Conservation (phyloP, 2,113 vertebrate genomes). For the Anoura caudifer region DNA sequence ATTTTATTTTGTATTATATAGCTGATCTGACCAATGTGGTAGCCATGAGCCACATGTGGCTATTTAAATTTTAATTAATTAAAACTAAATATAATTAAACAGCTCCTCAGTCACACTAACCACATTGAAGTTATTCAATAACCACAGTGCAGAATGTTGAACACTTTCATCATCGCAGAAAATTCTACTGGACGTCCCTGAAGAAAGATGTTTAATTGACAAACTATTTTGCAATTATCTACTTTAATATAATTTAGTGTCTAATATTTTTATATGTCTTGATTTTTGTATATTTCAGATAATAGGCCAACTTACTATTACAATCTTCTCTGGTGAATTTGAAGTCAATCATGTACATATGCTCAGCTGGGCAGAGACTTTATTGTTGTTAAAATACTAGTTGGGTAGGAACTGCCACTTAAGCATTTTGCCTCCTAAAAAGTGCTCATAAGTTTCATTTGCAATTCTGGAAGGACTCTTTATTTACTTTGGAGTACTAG, state of each 20-base stretch:
- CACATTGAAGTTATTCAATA: neutral
- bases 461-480: neutral
- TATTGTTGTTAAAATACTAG: neutral
- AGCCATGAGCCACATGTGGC: neutral
- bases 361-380: neutral
- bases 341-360: neutral
- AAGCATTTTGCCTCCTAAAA: neutral
- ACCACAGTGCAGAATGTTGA: neutral
- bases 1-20: neutral
- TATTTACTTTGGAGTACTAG: neutral
- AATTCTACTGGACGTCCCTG: neutral
- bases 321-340: neutral
- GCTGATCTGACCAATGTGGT: neutral
- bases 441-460: neutral
- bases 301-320: neutral
- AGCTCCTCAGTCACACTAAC: neutral
- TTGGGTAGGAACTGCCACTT: neutral
- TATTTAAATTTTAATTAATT: slow-evolving; percentile 23
- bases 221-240: neutral
- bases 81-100: neutral
- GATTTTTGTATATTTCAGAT: neutral
- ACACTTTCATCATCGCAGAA: neutral
- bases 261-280: neutral
- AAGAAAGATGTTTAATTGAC: neutral
- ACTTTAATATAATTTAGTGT: neutral